Base-by-base conservation (phyloP, 2,888 invertebrate genomes). In the Leptinotarsa peninsularis region DNA sequence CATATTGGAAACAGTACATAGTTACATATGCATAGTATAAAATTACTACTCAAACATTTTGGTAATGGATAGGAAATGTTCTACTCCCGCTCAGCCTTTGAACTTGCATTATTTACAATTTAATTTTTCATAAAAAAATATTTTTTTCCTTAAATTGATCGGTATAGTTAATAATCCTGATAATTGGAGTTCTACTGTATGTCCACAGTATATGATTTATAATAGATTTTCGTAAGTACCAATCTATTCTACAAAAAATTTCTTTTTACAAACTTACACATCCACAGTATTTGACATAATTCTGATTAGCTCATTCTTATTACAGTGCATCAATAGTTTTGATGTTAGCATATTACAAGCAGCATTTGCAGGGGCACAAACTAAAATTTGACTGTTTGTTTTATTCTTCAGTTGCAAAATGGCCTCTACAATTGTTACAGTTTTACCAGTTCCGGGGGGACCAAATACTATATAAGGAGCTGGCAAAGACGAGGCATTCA, bases 391-490 rank as follows among this genome's bases (percentile, higher is more conserved):
- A 5, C 88, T 87, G 0, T 87, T 82, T 0, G 89, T 86, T n/a
- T 87, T 85, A 17, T 70, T 72, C 72, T 82, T 82, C 1, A 85
- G 68, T 68, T 86, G 94, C 72, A 92, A 88, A 67, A 95, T 91
- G 3, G 93, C 90, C 87, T 95, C 95, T 0, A 94, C 93, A 7
- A 95, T 84, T 0, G 94, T 94, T 0, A 93, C 90, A 0, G 94
- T 94, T 87, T 94, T 94, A 1, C 94, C 94, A 1, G 94, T 94
- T 77, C 96, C 97, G 67, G 97, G 96, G 56, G 97, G 97, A 2
- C 97, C 97, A 88, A 94, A 96, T 63, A 97, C 90, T 52, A 96
- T 91, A 84, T 95, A 97, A 0, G 97, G 96, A 1, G 91, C 91
- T 1, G 91, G 90, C 5, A 91, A 89, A 0, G 91, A 90, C 1